Evolutionary conservation across 1,140 invertebrate species (phyloP).

Genomic region (Bradynema listronoti): DNA sequence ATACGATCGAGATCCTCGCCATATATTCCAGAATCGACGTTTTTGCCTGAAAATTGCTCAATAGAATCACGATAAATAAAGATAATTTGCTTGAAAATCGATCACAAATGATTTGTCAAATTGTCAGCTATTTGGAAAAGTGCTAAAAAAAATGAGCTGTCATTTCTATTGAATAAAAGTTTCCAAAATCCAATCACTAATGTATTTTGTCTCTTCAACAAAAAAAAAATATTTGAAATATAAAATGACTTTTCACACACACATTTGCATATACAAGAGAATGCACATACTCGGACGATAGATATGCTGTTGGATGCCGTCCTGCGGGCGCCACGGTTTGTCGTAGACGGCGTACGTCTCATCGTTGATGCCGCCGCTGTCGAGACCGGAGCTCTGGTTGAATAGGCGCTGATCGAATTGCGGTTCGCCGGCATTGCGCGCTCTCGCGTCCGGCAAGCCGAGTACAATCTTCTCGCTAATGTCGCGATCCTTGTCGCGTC

Average conservation of each 20-base stretch:
- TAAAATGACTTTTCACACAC: constrained; percentile 1
- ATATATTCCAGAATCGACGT: constrained; percentile 33
- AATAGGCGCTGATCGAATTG: constrained; percentile 93
- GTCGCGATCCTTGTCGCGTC: constrained; percentile 85
- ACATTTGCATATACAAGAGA: too few species aligned
- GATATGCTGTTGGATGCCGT: constrained; percentile 75
- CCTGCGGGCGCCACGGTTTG: constrained; percentile 68
- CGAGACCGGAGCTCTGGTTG: constrained; percentile 80
- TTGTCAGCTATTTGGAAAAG: not conserved
- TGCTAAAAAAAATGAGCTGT: not conserved
- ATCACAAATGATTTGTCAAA: not conserved
- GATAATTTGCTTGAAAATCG: constrained; percentile 1
- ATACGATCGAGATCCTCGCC: constrained; percentile 44
- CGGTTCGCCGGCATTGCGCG: constrained; percentile 64
- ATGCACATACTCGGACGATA: constrained; percentile 74
- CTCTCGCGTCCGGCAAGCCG: constrained; percentile 69
- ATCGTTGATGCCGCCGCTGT: constrained; percentile 91
- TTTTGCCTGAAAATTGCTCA: constrained; percentile 32
- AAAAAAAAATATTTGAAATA: not conserved
- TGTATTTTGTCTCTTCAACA: constrained; percentile 6
- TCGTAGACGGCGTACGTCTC: constrained; percentile 97
- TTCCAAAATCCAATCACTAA: too few species aligned
- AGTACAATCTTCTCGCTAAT: constrained; percentile 97
- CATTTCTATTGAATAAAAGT: too few species aligned
- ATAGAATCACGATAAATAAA: not conserved